Evolutionary conservation across 2,797 vertebrate species (phyloP), one percentile per base, ranked within the genome.

Genomic region (Xenopus petersii): DNA sequence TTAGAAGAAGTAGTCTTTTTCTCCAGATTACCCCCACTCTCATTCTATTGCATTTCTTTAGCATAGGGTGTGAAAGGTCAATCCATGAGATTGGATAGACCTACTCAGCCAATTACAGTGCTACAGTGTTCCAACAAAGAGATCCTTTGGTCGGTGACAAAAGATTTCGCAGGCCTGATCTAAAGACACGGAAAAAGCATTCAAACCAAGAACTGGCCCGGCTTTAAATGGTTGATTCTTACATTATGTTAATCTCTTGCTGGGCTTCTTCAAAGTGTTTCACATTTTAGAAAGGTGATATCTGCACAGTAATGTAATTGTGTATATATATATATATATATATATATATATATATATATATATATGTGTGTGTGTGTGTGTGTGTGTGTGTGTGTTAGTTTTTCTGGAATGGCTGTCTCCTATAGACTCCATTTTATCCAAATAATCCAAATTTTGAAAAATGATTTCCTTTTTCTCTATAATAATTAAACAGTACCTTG

Each of bases 1-100:
- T 90, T 91, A 89, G 94, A 92, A 96, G 94, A 92, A 96, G 93
- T 93, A 95, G 94, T 88, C 93, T 95, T 95, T 94, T 94, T 93
- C 92, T 21, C 92, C 92, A 92, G 91, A 95, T 95, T 95, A 94
- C 85, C 87, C 90, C 91, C 88, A 90, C 91, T 89, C 89, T 88
- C 87, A 86, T 88, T 93, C 91, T 93, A 93, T 94, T 93, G 93
- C 89, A 90, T 86, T 93, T 92, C 93, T 95, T 92, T 87, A 91
- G 90, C 87, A 87, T 90, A 88, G 88, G 89, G 88, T 92, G 89
- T 91, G 89, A 93, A 94, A 94, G 94, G 93, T 96, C 95, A 94
- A 84, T 91, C 92, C 93, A 93, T 94, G 91, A 93, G 93, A 91
- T 92, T 92, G 91, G 93, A 94, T 93, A 88, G 92, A 86, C 89